Evolutionary conservation across 2,113 vertebrate genomes (phyloP).

Genomic region (Nycticorax nycticorax): DNA sequence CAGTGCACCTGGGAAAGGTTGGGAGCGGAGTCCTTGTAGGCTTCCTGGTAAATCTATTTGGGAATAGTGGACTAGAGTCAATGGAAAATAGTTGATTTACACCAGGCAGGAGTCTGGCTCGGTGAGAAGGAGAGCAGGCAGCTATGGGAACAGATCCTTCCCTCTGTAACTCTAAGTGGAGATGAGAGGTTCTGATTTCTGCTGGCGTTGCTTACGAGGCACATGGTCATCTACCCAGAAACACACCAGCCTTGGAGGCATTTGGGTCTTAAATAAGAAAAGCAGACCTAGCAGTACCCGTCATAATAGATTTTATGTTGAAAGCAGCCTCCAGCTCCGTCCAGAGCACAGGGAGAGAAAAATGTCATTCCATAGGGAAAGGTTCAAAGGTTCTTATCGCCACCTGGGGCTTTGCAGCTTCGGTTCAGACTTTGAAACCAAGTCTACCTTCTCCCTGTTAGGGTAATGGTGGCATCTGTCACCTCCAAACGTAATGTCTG

Average conservation of each 20-base stretch:
- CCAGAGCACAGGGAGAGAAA: neutral
- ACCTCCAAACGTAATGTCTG: neutral
- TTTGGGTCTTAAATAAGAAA: neutral
- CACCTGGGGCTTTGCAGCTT: neutral
- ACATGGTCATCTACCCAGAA: neutral
- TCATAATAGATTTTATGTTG: neutral
- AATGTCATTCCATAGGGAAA: neutral
- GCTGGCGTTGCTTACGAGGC: neutral
- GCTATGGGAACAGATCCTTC: neutral
- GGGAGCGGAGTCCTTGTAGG: neutral
- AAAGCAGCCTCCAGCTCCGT: neutral
- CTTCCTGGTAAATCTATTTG: neutral
- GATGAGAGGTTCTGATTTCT: neutral
- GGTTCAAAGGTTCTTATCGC: neutral
- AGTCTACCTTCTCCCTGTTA: neutral
- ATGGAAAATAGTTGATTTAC: neutral
- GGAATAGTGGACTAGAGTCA: neutral
- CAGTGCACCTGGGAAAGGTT: neutral
- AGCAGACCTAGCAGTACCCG: neutral
- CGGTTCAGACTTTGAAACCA: neutral
- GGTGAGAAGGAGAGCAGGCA: neutral
- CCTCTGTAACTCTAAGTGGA: neutral
- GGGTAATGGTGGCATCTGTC: neutral
- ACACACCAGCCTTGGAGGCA: neutral
- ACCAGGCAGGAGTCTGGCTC: neutral